phyloP scores from a whole-genome alignment of 2,113 vertebrate genomes.

The Chaetodon auriga region DNA sequence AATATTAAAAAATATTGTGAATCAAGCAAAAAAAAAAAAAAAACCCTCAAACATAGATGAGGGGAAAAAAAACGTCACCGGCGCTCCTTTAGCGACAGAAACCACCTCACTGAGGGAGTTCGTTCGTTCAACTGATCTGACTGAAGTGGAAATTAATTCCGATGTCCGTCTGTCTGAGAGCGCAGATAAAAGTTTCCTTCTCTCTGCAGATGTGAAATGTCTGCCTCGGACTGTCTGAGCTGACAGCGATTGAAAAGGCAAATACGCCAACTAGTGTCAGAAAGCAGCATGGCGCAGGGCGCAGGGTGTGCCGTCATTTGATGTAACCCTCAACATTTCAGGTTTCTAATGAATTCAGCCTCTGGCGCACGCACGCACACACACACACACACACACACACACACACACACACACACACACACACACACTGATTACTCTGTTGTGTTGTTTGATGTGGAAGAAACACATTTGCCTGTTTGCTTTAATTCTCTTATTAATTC shows the following conservation, averaged over 20 bases:
- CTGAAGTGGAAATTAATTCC: background rate
- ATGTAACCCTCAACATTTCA: conserved; percentile 37
- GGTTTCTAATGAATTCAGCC: conserved; percentile 57
- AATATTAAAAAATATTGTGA: conserved; percentile 8
- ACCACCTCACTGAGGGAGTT: background rate
- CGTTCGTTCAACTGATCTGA: background rate
- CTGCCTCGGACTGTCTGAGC: conserved; percentile 49
- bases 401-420: background rate
- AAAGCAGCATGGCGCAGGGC: conserved; percentile 55
- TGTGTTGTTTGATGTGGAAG: conserved; percentile 62
- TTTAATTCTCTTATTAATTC: conserved; percentile 41
- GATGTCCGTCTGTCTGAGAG: conserved; percentile 24
- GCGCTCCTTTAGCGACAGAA: background rate
- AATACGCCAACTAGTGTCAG: conserved; percentile 87
- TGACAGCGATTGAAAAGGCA: conserved; percentile 81
- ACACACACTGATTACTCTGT: conserved; percentile 5
- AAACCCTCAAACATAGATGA: background rate
- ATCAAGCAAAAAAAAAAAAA: background rate
- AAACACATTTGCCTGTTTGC: conserved; percentile 25
- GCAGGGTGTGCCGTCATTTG: conserved; percentile 73
- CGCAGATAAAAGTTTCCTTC: conserved; percentile 44
- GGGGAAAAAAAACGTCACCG: rapidly evolving
- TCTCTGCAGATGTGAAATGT: conserved; percentile 59
- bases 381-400: background rate
- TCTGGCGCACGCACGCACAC: conserved; percentile 20